These are phyloP conservation scores for Porites lobata DNA, from an alignment of 92 coral and sea anemone species.

Conservation along the genomic window DNA sequence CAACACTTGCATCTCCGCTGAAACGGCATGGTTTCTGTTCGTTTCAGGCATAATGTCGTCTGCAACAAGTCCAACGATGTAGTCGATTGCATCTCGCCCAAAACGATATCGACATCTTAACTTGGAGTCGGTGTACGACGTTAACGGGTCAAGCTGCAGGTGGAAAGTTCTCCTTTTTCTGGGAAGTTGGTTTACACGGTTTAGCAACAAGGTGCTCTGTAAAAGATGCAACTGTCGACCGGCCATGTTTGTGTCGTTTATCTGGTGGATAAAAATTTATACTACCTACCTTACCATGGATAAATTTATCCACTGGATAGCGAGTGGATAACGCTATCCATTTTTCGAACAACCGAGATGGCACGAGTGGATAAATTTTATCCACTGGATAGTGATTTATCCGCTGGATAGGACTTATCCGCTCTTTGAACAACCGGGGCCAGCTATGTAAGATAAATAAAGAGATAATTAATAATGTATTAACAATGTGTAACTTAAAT, in stretches of 20 bases:
- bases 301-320: slow-evolving; percentile 38
- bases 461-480: no score
- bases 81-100: slow-evolving; percentile 3
- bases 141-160: slow-evolving; percentile 11
- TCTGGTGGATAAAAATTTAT: slow-evolving; percentile 54
- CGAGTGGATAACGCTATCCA: slow-evolving; percentile 24
- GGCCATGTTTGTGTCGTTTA: slow-evolving; percentile 15
- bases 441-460: not conserved
- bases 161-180: not conserved
- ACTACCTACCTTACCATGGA: slow-evolving; percentile 46
- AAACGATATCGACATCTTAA: slow-evolving; percentile 20
- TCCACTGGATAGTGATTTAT: slow-evolving; percentile 22
- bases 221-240: not conserved
- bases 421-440: slow-evolving; percentile 22
- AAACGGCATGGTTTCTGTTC: slow-evolving; percentile 51
- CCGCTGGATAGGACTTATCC: slow-evolving; percentile 2
- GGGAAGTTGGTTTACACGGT: not conserved
- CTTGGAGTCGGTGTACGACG: not conserved
- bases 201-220: not conserved
- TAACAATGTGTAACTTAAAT: no score
- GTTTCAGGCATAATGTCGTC: slow-evolving; percentile 54
- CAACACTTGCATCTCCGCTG: slow-evolving; percentile 53
- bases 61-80: not conserved
- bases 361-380: slow-evolving; percentile 1
- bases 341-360: slow-evolving; percentile 15